phyloP scores from a whole-genome alignment of 2,797 vertebrate genomes.

The Muscicapa comitata region DNA sequence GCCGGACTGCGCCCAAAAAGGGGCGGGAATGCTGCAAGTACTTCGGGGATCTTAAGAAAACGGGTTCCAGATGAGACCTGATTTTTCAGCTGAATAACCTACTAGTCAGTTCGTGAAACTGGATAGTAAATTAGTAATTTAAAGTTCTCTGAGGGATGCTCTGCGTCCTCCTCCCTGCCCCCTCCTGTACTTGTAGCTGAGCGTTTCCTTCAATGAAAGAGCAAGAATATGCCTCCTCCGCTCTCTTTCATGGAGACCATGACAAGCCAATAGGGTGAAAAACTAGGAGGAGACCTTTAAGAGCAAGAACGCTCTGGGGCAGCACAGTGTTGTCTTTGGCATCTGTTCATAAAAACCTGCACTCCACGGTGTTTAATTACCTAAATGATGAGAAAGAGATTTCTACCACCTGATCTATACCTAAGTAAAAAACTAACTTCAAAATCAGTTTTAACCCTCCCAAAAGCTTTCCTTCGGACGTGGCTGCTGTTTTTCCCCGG shows the following conservation, averaged over 20 bases:
- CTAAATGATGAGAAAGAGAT: neutral
- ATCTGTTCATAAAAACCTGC: neutral
- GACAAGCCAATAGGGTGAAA: neutral
- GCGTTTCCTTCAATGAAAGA: neutral
- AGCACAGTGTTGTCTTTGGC: rapidly evolving
- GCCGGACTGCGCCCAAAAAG: rapidly evolving
- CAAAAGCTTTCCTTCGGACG: neutral
- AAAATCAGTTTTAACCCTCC: neutral
- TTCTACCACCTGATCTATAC: neutral
- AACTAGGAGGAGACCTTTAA: neutral
- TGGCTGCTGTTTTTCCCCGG: neutral
- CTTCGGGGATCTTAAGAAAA: neutral
- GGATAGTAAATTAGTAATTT: neutral
- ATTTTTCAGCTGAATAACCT: neutral
- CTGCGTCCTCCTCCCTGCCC: neutral
- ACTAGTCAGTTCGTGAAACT: neutral
- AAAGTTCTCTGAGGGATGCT: neutral
- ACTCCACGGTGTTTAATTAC: neutral
- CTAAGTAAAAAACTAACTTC: neutral
- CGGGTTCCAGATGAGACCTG: neutral
- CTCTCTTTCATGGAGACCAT: neutral
- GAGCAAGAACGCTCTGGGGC: neutral
- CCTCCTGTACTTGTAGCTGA: neutral
- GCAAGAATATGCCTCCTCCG: rapidly evolving
- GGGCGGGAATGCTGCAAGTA: rapidly evolving